Evolutionary conservation across 2,888 invertebrate genomes (phyloP).

Genomic region (Zootermopsis nevadensis): DNA sequence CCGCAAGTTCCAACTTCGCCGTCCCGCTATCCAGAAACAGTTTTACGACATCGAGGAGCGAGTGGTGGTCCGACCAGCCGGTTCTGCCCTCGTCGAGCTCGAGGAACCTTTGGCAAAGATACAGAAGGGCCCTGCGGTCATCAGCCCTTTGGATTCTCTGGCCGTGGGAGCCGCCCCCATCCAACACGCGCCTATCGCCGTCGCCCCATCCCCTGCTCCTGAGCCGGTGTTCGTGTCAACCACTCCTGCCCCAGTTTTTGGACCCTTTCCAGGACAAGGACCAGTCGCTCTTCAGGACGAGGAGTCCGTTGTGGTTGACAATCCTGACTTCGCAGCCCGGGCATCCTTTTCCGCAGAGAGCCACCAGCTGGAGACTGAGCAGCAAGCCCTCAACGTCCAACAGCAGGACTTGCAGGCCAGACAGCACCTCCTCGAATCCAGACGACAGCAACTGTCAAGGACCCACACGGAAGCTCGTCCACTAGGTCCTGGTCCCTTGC

Average conservation of each 20-base stretch:
- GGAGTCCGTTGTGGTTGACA: slow-evolving; percentile 60
- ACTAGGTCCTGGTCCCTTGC: slow-evolving; percentile 51
- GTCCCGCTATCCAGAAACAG: slow-evolving; percentile 72
- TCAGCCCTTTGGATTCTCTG: slow-evolving; percentile 58
- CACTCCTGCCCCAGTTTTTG: slow-evolving; percentile 50
- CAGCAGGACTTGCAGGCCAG: slow-evolving; percentile 45
- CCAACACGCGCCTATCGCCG: slow-evolving; percentile 52
- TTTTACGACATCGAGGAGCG: slow-evolving; percentile 74
- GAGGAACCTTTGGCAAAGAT: slow-evolving; percentile 70
- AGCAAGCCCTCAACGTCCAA: slow-evolving; percentile 38
- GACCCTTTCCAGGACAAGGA: slow-evolving; percentile 49
- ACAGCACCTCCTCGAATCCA: slow-evolving; percentile 39
- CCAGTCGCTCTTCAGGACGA: slow-evolving; percentile 55
- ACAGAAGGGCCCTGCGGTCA: slow-evolving; percentile 65
- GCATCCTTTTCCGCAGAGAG: slow-evolving; percentile 53
- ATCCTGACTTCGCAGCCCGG: slow-evolving; percentile 59
- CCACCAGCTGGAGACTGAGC: slow-evolving; percentile 42
- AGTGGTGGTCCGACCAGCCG: slow-evolving; percentile 70
- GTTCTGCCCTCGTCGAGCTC: slow-evolving; percentile 70
- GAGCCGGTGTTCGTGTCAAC: slow-evolving; percentile 50
- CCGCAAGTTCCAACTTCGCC: slow-evolving; percentile 68
- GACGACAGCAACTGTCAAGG: slow-evolving; percentile 39
- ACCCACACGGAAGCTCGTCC: neutral
- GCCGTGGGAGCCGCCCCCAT: slow-evolving; percentile 45
- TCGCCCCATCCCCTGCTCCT: slow-evolving; percentile 53